These are phyloP conservation scores for Macrosteles quadrilineatus DNA, from an alignment of 1,140 invertebrate genomes.

Conservation along the genomic window DNA sequence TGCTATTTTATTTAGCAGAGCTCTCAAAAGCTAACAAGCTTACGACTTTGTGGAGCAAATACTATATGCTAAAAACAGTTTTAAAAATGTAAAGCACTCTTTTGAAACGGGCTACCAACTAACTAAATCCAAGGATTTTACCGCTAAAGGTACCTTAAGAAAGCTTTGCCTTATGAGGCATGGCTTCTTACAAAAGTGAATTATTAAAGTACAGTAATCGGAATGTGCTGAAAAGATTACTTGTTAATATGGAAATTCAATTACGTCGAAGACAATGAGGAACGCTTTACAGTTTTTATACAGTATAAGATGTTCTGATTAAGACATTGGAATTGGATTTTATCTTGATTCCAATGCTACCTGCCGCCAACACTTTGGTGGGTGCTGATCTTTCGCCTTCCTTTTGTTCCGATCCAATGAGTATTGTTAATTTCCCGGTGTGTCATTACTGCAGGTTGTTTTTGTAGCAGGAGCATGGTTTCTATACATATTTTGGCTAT, in stretches of 20 bases:
- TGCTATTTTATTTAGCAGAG: too few relatives aligned
- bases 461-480: too few relatives aligned
- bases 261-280: not conserved
- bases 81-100: not conserved
- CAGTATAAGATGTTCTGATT: too few relatives aligned
- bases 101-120: not conserved
- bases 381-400: too few relatives aligned
- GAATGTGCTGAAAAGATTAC: slow-evolving; percentile 1
- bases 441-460: too few relatives aligned
- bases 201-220: not conserved
- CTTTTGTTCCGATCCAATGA: too few relatives aligned
- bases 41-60: not conserved
- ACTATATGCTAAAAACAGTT: not conserved
- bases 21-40: not conserved
- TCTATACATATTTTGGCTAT: too few relatives aligned
- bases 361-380: too few relatives aligned
- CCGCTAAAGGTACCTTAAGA: not conserved
- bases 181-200: not conserved
- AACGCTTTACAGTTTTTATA: not conserved
- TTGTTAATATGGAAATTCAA: not conserved
- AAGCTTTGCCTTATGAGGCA: not conserved
- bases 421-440: too few relatives aligned
- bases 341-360: too few relatives aligned
- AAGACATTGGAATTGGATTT: too few relatives aligned
- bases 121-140: not conserved